Conservation (phyloP, 35 echinoderm and acorn worm genomes). For the Antedon bifida region DNA sequence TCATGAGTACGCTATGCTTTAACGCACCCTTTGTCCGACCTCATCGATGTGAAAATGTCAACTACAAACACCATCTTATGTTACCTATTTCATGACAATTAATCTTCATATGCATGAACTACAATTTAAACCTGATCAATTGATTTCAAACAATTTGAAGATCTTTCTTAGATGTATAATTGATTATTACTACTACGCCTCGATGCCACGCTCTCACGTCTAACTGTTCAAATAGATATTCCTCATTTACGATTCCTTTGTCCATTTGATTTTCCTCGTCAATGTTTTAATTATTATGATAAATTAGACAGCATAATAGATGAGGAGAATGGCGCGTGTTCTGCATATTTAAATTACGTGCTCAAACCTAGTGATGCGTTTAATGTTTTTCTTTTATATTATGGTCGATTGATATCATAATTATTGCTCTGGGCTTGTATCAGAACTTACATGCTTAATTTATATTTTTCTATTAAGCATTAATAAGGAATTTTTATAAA, state of each 20-base stretch:
- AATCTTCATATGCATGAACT: not conserved
- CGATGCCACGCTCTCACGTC: not conserved
- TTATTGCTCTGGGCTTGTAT: not conserved
- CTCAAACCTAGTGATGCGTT: not conserved
- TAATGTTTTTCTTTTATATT: not conserved
- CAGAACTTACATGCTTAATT: not conserved
- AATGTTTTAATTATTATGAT: not conserved
- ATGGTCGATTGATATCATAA: not conserved
- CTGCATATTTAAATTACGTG: not conserved
- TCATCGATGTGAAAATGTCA: not conserved
- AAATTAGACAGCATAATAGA: too few species aligned
- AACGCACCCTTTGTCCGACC: not conserved
- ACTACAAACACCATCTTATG: not conserved
- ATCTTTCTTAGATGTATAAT: not conserved
- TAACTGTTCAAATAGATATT: not conserved
- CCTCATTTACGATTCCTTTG: not conserved
- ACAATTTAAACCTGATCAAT: not conserved
- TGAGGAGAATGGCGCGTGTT: too few species aligned
- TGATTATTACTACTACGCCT: not conserved
- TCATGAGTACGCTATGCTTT: not conserved
- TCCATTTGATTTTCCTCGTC: not conserved
- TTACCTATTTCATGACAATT: not conserved
- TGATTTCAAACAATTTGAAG: not conserved
- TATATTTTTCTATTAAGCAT: not conserved
- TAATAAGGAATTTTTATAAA: too few species aligned